Evolutionary conservation across 2,888 invertebrate species (phyloP), one percentile per base, ranked within the genome.

Genomic region (Drosophila falleni): DNA sequence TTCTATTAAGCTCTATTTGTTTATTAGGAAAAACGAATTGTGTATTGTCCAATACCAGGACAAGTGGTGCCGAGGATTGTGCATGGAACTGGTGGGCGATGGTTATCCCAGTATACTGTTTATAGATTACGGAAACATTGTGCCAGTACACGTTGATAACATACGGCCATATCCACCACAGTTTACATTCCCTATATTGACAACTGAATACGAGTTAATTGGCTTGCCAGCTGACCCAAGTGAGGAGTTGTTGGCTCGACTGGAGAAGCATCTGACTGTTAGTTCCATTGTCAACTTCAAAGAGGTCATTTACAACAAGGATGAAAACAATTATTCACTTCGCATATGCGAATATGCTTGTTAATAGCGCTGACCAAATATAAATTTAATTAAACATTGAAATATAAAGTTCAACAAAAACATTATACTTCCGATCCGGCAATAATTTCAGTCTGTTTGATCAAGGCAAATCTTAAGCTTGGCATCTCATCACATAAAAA

Each of bases 31-130:
- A 37, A 59, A 83, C 26, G 86, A 91, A 60, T 68, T 92, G 10
- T 93, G 93, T 58, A 75, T 93, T 33, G 92, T 90, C 6, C 88
- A 90, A 35, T 91, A 91, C 44, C 74, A 88, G 19, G 83, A 79
- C 4, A 82, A 83, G 9, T 93, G 93, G 93, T 91, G 91, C 74
- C 91, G 93, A 3, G 92, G 91, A 0, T 50, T 86, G 41, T 91
- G 90, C 55, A 49, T 92, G 55, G 92, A 93, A 67, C 71, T 87
- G 15, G 90, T 91, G 2, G 92, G 92, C 16, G 92, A 93, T 88
- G 92, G 92, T 0, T 71, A 90, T 73, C 93, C 92, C 0, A 87
- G 90, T 26, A 90, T 93, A 42, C 61, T 87, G 5, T 93, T 93
- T 49, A 72, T 92, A 15, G 93, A 93, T 59, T 92, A 90, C 67